Evolutionary conservation across 2,113 vertebrate genomes (phyloP).

Genomic region (Apodemus speciosus): DNA sequence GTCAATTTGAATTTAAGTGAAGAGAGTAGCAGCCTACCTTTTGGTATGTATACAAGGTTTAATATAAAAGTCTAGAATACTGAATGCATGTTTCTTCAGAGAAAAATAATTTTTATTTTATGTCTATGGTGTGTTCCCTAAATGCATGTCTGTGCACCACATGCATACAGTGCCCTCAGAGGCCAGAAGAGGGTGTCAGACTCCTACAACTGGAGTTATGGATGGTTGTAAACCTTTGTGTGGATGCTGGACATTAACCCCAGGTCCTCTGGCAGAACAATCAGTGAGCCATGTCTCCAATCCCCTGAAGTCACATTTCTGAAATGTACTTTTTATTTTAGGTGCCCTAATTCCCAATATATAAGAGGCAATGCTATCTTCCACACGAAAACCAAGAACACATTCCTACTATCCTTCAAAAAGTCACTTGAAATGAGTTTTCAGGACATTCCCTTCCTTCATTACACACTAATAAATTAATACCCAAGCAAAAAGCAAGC

Average conservation of each 20-base stretch:
- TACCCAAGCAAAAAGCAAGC: neutral
- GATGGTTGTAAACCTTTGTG: neutral
- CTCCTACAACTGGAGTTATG: neutral
- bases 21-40: neutral
- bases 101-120: neutral
- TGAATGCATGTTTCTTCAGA: neutral
- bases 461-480: neutral
- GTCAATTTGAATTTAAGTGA: slow-evolving; percentile 17
- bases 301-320: neutral
- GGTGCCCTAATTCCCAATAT: neutral
- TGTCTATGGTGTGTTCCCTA: too few species aligned
- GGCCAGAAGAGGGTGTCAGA: neutral
- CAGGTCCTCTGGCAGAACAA: neutral
- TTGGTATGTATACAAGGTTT: neutral
- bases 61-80: neutral
- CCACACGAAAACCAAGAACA: slow-evolving; percentile 22
- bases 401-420: neutral
- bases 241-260: neutral
- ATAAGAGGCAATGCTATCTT: neutral
- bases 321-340: neutral
- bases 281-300: neutral
- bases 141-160: neutral
- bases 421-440: neutral
- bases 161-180: neutral
- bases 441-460: neutral